Percentiles rank a stretch among this genome's conserved stretches.
These are phyloP conservation scores for Diploptera punctata DNA, from an alignment of 2,888 invertebrate species.

Conservation along the genomic window DNA sequence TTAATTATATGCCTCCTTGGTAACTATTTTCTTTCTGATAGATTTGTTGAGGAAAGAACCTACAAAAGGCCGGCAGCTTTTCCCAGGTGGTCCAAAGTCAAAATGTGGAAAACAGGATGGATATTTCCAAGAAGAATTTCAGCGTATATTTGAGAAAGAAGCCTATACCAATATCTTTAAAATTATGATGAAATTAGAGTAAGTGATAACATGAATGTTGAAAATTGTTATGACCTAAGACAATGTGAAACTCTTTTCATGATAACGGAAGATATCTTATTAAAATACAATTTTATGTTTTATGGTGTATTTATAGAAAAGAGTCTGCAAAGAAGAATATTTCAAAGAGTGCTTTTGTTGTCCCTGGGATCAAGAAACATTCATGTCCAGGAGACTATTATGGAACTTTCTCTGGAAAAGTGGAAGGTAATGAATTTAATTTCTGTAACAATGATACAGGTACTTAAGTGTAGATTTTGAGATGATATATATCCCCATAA, in stretches of 20 bases:
- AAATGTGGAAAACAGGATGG: constrained; percentile 55
- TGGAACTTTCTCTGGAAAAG: constrained; percentile 56
- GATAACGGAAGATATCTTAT: too few relatives aligned
- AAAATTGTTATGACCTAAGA: too few relatives aligned
- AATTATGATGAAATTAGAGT: background rate
- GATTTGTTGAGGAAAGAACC: constrained; percentile 32
- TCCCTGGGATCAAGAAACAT: constrained; percentile 55
- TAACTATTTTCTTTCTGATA: too few relatives aligned
- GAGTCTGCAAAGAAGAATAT: constrained; percentile 33
- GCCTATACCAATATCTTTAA: constrained; percentile 44
- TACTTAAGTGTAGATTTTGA: too few relatives aligned
- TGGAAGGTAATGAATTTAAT: constrained; percentile 46
- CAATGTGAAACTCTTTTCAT: too few relatives aligned
- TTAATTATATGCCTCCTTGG: too few relatives aligned
- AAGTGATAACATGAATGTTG: too few relatives aligned
- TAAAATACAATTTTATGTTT: too few relatives aligned
- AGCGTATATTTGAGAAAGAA: constrained; percentile 57
- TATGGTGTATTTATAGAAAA: background rate
- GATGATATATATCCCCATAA: too few relatives aligned
- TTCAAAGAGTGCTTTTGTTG: constrained; percentile 48
- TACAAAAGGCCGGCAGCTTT: constrained; percentile 50
- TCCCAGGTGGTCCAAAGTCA: constrained; percentile 52
- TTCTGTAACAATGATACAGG: too few relatives aligned
- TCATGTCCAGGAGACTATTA: constrained; percentile 61
- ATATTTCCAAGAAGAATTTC: constrained; percentile 58